Evolutionary conservation across 2,797 vertebrate genomes (phyloP).

Genomic region (Microchirus variegatus): DNA sequence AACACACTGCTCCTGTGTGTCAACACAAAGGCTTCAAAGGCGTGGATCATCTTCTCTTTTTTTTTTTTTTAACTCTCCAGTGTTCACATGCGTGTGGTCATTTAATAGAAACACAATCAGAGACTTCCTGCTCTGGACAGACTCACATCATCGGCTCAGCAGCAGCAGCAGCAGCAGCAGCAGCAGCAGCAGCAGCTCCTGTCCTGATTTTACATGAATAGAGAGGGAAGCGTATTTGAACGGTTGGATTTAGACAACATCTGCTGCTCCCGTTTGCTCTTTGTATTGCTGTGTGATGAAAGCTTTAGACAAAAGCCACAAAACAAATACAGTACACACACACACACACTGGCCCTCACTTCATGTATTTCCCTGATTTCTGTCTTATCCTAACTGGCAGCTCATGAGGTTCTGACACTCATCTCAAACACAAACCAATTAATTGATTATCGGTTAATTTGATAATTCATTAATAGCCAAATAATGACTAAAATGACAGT

Average conservation of each 20-base stretch:
- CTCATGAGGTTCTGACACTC: too few species aligned
- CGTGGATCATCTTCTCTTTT: slow-evolving; percentile 24
- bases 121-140: slow-evolving; percentile 65
- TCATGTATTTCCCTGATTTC: slow-evolving; percentile 71
- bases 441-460: too few species aligned
- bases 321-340: slow-evolving; percentile 64
- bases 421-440: too few species aligned
- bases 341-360: too few species aligned
- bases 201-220: slow-evolving; percentile 82
- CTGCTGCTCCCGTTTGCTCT: slow-evolving; percentile 82
- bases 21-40: slow-evolving; percentile 66
- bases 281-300: slow-evolving; percentile 90
- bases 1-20: slow-evolving; percentile 55
- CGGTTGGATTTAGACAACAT: slow-evolving; percentile 91
- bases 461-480: too few species aligned
- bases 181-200: slow-evolving; percentile 47
- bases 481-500: too few species aligned
- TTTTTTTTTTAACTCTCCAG: too few species aligned
- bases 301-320: slow-evolving; percentile 79
- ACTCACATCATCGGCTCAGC: not conserved
- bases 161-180: not conserved
- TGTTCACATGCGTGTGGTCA: slow-evolving; percentile 17
- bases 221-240: slow-evolving; percentile 84
- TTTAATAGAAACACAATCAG: slow-evolving; percentile 67
- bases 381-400: too few species aligned